Evolutionary conservation across 1,140 invertebrate genomes (phyloP), one percentile per base, ranked within the genome.

Genomic region (Philotrypesis tridentata): DNA sequence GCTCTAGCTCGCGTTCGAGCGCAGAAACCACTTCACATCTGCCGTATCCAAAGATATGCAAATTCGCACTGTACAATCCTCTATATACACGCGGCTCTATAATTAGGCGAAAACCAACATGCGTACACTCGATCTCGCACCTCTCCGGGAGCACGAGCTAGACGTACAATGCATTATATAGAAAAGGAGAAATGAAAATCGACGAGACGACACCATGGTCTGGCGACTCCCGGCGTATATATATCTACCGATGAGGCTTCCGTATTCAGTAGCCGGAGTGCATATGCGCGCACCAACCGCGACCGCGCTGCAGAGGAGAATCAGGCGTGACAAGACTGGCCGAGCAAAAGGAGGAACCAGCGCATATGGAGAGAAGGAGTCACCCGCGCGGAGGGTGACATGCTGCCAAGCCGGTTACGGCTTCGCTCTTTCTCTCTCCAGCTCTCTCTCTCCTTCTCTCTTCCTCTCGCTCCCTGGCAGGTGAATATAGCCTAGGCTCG

Each of bases 331-430:
- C 89, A 89, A 89, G 89, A 88, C 88, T 31, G 8, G 55, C 40
- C 29, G 48, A 43, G 89, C 87, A 88, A 89, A 89, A 87, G 88
- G 87, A 91, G 84, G 86, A 90, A 85, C 88, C 88, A 87, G 85
- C 86, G 87, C 87, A 23, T 25, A 33, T 25, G 21, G 40, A 21
- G 55, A 23, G 25, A 63, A 21, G 87, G 87, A 90, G 86, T 91
- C 89, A 90, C 90, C 90, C 90, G 90, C 89, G 87, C 88, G 88
- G 84, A 91, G 89, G 89, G 89, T 90, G 89, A 91, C 89, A 91
- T 90, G 89, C 89, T 89, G 88, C 88, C 90, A 85, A 91, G 90
- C 90, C 90, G 89, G 90, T 91, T 90, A 87, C 88, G 84, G 85
- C 80, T 81, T 79, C 86, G 25, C 14, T 4, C 31, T 70, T 23